These are phyloP conservation scores for Thalassarche chlororhynchos DNA, from an alignment of 2,113 vertebrate species.

Conservation along the genomic window DNA sequence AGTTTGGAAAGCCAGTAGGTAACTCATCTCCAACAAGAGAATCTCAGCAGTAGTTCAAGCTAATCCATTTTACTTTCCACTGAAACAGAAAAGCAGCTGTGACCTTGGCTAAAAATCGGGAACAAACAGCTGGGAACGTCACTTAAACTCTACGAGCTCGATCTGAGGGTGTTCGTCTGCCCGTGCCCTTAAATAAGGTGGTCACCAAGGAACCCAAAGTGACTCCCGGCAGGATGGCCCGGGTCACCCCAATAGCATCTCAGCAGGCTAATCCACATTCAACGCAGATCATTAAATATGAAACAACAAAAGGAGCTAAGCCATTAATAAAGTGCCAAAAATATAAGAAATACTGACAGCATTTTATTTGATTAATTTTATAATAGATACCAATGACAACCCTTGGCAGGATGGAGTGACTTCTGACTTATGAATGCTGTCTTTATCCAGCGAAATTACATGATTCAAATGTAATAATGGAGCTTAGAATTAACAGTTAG, in stretches of 20 bases:
- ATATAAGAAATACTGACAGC: conserved; percentile 62
- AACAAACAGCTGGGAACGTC: background rate
- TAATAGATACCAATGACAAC: conserved; percentile 46
- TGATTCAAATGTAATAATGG: conserved; percentile 69
- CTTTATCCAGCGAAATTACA: conserved; percentile 71
- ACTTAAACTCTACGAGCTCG: background rate
- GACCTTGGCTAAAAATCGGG: background rate
- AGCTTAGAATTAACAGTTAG: conserved; percentile 75
- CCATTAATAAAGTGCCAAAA: conserved; percentile 69
- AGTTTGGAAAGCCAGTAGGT: background rate
- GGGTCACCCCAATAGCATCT: conserved; percentile 22
- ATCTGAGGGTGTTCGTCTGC: background rate
- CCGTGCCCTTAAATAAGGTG: background rate
- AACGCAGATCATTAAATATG: conserved; percentile 28
- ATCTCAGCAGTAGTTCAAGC: conserved; percentile 35
- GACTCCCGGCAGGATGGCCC: background rate
- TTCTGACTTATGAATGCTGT: conserved; percentile 62
- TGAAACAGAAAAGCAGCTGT: conserved; percentile 28
- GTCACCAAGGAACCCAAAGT: background rate
- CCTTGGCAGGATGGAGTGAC: conserved; percentile 55
- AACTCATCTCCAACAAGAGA: conserved; percentile 7
- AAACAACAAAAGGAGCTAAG: conserved; percentile 50
- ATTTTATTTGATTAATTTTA: conserved; percentile 59
- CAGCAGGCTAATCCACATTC: conserved; percentile 63
- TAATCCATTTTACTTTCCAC: background rate